phyloP scores from a whole-genome alignment of 1,140 invertebrate genomes.

The Ylistrum balloti region DNA sequence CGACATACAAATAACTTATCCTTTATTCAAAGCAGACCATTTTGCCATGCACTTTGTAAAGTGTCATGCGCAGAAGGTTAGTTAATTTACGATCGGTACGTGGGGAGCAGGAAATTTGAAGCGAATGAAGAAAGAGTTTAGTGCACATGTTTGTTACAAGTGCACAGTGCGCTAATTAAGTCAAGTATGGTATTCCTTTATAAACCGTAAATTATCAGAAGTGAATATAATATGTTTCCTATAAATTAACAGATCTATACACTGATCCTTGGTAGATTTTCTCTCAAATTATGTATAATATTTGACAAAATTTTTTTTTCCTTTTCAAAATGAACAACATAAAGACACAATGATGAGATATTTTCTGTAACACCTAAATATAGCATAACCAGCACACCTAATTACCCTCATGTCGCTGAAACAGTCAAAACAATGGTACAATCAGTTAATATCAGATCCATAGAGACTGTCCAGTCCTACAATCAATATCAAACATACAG shows the following conservation, averaged over 20 bases:
- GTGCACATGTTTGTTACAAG: no score
- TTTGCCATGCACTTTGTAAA: no score
- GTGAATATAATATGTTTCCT: not conserved
- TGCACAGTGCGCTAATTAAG: no score
- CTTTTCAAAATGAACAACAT: not conserved
- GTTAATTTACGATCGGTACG: no score
- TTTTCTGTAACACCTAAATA: not conserved
- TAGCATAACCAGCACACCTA: not conserved
- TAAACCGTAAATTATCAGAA: no score
- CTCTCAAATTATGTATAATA: not conserved
- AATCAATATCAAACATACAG: conserved; percentile 23
- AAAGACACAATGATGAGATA: not conserved
- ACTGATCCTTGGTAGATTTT: not conserved
- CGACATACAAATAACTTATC: no score
- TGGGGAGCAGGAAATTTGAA: no score
- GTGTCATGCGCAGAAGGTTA: no score
- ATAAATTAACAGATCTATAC: no score
- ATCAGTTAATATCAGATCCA: not conserved
- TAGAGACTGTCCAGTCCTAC: not conserved
- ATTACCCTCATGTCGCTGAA: not conserved
- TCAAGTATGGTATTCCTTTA: no score
- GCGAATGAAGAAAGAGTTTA: no score
- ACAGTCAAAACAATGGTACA: not conserved
- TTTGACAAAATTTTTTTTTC: not conserved
- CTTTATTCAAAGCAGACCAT: no score